A percentile compares a stretch with the other conserved stretches of the same genome.
These are phyloP conservation scores for Falco peregrinus DNA, from an alignment of 2,797 vertebrate species.

Conservation along the genomic window DNA sequence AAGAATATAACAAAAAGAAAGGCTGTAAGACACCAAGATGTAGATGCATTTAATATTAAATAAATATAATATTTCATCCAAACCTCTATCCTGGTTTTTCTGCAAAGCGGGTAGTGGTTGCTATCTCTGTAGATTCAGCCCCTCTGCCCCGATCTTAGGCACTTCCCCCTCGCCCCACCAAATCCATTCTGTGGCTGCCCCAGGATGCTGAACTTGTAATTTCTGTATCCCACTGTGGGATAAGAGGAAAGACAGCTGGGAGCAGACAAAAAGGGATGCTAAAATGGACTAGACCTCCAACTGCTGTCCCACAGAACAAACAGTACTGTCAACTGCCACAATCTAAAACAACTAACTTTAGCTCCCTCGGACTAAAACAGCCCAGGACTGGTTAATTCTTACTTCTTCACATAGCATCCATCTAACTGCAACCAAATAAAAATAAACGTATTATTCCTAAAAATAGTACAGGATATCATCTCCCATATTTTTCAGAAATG, in stretches of 20 bases:
- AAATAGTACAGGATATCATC: not conserved
- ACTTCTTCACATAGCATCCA: not conserved
- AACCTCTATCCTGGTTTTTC: not conserved
- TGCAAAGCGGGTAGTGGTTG: not conserved
- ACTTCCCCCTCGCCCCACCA: no score
- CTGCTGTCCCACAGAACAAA: not conserved
- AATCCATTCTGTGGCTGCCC: not conserved
- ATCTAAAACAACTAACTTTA: not conserved
- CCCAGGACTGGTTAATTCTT: not conserved
- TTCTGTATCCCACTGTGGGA: not conserved
- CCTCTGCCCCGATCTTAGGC: not conserved
- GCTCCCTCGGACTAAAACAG: not conserved
- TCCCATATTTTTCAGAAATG: not conserved
- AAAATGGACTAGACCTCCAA: not conserved
- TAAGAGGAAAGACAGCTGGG: not conserved
- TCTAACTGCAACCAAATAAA: conserved; percentile 9
- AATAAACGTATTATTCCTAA: not conserved
- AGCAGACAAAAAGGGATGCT: not conserved
- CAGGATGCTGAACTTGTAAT: not conserved
- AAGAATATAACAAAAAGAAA: not conserved
- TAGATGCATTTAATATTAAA: not conserved
- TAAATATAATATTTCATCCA: not conserved
- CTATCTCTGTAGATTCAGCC: not conserved
- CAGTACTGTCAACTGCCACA: not conserved
- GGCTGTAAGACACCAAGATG: not conserved